Evolutionary conservation across 1,140 invertebrate genomes (phyloP), one percentile per base, ranked within the genome.

Genomic region (Lepidurus packardi): DNA sequence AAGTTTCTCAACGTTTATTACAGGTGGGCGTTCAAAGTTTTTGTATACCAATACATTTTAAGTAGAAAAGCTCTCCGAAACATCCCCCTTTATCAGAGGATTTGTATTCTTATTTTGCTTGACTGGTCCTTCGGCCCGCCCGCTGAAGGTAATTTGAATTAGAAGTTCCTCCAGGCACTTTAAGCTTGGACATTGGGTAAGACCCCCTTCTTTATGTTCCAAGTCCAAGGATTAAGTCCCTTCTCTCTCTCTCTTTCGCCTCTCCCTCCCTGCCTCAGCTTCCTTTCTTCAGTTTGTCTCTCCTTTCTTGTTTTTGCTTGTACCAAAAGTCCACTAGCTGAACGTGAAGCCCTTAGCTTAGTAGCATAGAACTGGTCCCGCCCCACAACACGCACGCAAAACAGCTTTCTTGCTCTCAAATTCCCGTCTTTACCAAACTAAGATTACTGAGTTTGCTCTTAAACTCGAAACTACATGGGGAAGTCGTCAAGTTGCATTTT

Each of bases 211-310:
- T 21, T 65, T 65, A 13, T 21, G 16, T 21, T 21, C 53, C 53
- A 65, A 65, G 53, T 21, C 53, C 13, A 65, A 65, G 53, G 53
- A 65, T 65, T 65, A 65, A 65, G 53, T 65, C 53, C 53, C 53
- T 65, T 65, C 53, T 65, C 53, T 34, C 53, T 13, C 16, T 65
- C 7, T 65, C 53, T 65, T n/a, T 5, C 21, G 5, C 21, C 53
- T 21, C 8, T 65, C 53, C 16, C 53, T 65, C 16, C 53, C 21
- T 65, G 16, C 16, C 21, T 65, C 53, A 65, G 53, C 53, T n/a
- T 65, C 53, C 53, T 65, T 65, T 65, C 53, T 21, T 16, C 21
- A 7, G 53, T 21, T 1, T 65, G 16, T n/a, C 21, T 21, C 53
- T 16, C 13, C 21, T 13, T 21, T n/a, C 16, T 65, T 65, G 53